Evolutionary conservation across 1,140 invertebrate genomes (phyloP).

Genomic region (Drosophila bocqueti): DNA sequence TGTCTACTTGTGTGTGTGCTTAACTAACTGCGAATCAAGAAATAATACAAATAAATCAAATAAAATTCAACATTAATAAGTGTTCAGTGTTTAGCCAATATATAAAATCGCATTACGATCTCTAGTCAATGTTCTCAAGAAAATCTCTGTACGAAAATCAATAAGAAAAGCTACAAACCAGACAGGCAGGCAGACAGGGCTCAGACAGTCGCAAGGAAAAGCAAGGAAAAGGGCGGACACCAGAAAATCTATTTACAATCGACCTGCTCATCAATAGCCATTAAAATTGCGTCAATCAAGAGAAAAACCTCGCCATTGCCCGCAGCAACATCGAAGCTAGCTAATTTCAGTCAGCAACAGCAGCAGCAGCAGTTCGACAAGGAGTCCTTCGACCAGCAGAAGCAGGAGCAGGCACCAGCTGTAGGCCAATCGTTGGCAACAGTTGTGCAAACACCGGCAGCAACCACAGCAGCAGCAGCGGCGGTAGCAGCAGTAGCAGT

Average conservation of each 20-base stretch:
- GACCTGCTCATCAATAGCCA: conserved; percentile 65
- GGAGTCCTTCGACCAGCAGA: conserved; percentile 20
- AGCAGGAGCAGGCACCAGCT: conserved; percentile 44
- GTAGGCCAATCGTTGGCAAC: conserved; percentile 45
- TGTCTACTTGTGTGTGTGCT: conserved; percentile 61
- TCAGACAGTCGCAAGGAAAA: conserved; percentile 33
- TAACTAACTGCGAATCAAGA: conserved; percentile 46
- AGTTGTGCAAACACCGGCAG: conserved; percentile 38
- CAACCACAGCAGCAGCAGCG: conserved; percentile 21
- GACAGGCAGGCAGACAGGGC: conserved; percentile 26
- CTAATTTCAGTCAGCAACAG: conserved; percentile 60
- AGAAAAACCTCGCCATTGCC: conserved; percentile 78
- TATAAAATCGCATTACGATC: conserved; percentile 31
- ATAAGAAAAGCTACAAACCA: conserved; percentile 19
- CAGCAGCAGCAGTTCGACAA: conserved; percentile 27
- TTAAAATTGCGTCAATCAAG: conserved; percentile 84
- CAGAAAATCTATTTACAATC: conserved; percentile 55
- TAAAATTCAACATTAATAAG: conserved; percentile 47
- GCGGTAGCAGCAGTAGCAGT: conserved; percentile 21
- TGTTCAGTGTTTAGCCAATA: conserved; percentile 60
- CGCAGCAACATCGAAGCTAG: conserved; percentile 66
- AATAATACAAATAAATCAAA: conserved; percentile 20
- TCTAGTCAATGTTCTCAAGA: conserved; percentile 55
- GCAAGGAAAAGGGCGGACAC: conserved; percentile 14
- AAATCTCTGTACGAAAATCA: conserved; percentile 3